These are phyloP conservation scores for Anthrax anthrax DNA, from an alignment of 2,888 invertebrate genomes.

Conservation along the genomic window DNA sequence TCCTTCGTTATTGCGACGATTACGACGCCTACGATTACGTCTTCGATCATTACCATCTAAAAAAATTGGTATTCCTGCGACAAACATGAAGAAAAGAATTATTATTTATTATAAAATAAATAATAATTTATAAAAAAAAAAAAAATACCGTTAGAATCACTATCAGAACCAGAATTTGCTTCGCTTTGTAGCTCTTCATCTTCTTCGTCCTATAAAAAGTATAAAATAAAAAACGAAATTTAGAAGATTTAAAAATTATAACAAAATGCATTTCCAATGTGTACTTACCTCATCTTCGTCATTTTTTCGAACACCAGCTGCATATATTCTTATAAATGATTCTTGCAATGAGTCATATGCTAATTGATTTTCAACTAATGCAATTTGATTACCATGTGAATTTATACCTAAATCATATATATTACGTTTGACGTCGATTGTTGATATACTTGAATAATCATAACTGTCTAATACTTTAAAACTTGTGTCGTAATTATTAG, in stretches of 20 bases:
- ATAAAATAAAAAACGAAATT: background rate
- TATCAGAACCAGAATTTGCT: slow-evolving; percentile 37
- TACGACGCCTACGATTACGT: background rate
- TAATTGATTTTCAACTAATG: slow-evolving; percentile 79
- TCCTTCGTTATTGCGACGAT: slow-evolving; percentile 1
- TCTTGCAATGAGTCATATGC: slow-evolving; percentile 74
- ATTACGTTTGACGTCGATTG: slow-evolving; percentile 81
- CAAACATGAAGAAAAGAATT: slow-evolving; percentile 15
- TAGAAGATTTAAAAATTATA: too few species aligned
- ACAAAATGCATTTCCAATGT: too few species aligned
- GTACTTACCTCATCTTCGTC: slow-evolving; percentile 65
- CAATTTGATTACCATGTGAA: slow-evolving; percentile 71
- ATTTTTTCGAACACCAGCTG: slow-evolving; percentile 75
- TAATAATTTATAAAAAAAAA: background rate
- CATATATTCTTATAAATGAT: slow-evolving; percentile 80
- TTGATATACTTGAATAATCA: slow-evolving; percentile 90
- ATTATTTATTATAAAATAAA: background rate
- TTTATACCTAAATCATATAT: slow-evolving; percentile 78
- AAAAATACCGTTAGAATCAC: slow-evolving; percentile 25
- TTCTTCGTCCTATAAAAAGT: slow-evolving; percentile 38
- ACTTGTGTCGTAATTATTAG: slow-evolving; percentile 71
- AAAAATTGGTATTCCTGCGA: too few species aligned
- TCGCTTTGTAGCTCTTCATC: slow-evolving; percentile 50
- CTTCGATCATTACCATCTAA: background rate
- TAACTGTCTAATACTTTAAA: slow-evolving; percentile 89